Base-by-base conservation (phyloP, 2,797 vertebrate genomes). In the Phrynocephalus vlangalii region DNA sequence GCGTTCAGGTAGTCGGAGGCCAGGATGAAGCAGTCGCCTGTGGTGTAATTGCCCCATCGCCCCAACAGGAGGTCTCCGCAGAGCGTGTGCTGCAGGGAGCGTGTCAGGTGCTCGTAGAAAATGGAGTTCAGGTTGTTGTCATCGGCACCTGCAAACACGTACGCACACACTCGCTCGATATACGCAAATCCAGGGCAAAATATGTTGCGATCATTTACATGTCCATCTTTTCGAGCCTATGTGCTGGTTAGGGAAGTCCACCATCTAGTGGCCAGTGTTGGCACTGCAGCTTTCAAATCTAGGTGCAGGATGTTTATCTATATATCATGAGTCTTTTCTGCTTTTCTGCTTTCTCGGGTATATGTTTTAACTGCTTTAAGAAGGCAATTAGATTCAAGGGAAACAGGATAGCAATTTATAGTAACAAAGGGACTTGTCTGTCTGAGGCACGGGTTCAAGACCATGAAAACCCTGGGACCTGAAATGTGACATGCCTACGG, bases 51-150 rank as follows among this genome's bases (percentile, higher is more conserved):
- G 87, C 96, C 96, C 96, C 96, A 96, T 68, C 96, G 96, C 15
- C 96, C 96, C 72, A 96, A 92, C 71, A 92, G 87, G 89, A 96
- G 93, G 91, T 96, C 96, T 38, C 96, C 96, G 18, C 96, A 96
- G 22, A 96, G 92, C 0, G 95, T 95, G 88, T 95, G 96, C 92
- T 96, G 96, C 80, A 96, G 92, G 0, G 96, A 96, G 87, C 96
- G 96, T 0, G 96, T 95, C 89, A 96, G 73, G 90, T 96, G 96
- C 90, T 96, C 96, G 0, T 96, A 96, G 89, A 96, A 96, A 52
- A 96, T 96, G 75, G 96, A 96, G 90, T 96, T 96, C 82, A 96
- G 94, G 83, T 96, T 96, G 90, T 96, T 96, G 90, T 96, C 96
- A 0, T 96, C 96, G 0, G 96, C 95, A 3, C 96, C 96, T 96